Conservation (phyloP, 2,113 vertebrate genomes). For the Physeter macrocephalus region DNA sequence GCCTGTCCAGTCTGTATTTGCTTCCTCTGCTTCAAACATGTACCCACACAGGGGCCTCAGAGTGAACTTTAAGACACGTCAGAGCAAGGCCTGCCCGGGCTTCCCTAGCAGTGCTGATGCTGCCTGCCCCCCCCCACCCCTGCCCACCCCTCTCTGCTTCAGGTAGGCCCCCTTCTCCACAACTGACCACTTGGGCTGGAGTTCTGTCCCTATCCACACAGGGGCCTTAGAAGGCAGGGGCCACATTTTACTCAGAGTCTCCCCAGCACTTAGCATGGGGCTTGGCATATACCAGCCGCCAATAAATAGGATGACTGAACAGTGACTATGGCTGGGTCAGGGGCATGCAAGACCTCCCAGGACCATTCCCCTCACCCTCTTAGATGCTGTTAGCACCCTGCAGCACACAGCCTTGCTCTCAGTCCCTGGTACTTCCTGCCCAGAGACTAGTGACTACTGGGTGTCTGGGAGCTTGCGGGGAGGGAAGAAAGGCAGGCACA, state of each 20-base stretch:
- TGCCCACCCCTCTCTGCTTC: not conserved
- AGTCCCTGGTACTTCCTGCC: not conserved
- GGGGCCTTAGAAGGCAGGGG: not conserved
- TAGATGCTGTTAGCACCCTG: rapidly evolving
- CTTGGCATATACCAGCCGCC: not conserved
- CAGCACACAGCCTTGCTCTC: not conserved
- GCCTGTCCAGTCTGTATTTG: not conserved
- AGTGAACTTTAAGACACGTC: not conserved
- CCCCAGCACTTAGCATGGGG: not conserved
- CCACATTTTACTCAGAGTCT: not conserved
- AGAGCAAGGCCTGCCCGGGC: not conserved
- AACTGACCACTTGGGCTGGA: not conserved
- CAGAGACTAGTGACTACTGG: not conserved
- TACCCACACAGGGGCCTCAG: not conserved
- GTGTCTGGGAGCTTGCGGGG: too few species aligned
- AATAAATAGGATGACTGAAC: not conserved
- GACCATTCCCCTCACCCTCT: too few species aligned
- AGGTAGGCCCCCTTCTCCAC: not conserved
- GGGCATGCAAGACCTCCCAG: not conserved
- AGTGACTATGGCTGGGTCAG: not conserved
- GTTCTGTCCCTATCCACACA: not conserved
- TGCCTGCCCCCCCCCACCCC: not conserved
- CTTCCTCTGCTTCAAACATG: not conserved
- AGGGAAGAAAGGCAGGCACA: not conserved
- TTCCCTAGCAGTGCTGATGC: too few species aligned